Evolutionary conservation across 2,113 vertebrate genomes (phyloP).

Genomic region (Polypterus bichir): DNA sequence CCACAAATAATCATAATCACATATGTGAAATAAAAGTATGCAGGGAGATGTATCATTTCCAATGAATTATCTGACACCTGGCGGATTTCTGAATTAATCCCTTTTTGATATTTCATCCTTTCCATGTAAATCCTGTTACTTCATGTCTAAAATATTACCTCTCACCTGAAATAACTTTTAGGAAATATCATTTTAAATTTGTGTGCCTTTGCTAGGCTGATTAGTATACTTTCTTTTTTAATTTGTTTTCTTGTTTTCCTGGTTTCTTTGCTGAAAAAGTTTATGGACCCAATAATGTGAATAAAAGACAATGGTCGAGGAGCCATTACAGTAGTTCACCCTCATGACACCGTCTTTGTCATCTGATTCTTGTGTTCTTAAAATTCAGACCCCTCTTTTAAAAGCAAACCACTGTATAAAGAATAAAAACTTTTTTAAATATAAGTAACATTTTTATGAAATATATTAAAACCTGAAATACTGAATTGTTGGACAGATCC

Average conservation of each 20-base stretch:
- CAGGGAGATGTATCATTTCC: conserved; percentile 37
- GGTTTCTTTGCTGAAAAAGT: too few relatives aligned
- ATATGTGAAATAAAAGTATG: conserved; percentile 17
- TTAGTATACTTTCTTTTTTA: conserved; percentile 40
- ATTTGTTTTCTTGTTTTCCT: conserved; percentile 26
- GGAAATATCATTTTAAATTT: neutral
- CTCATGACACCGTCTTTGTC: too few relatives aligned
- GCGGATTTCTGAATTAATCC: conserved; percentile 71
- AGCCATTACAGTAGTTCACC: too few relatives aligned
- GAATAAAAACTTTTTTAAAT: too few relatives aligned
- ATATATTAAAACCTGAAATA: too few relatives aligned
- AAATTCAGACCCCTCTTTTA: too few relatives aligned
- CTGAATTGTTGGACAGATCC: too few relatives aligned
- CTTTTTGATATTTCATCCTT: conserved; percentile 60
- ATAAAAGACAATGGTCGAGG: too few relatives aligned
- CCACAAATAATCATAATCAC: neutral
- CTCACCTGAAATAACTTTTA: conserved; percentile 50
- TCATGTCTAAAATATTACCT: conserved; percentile 60
- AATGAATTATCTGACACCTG: conserved; percentile 51
- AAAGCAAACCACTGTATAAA: too few relatives aligned
- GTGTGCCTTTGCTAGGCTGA: conserved; percentile 15
- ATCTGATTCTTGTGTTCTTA: too few relatives aligned
- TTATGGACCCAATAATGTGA: too few relatives aligned
- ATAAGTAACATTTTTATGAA: too few relatives aligned
- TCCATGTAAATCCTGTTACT: conserved; percentile 54